These are phyloP conservation scores for Trachelus stipa DNA, from an alignment of 2,888 invertebrate species.

Conservation along the genomic window DNA sequence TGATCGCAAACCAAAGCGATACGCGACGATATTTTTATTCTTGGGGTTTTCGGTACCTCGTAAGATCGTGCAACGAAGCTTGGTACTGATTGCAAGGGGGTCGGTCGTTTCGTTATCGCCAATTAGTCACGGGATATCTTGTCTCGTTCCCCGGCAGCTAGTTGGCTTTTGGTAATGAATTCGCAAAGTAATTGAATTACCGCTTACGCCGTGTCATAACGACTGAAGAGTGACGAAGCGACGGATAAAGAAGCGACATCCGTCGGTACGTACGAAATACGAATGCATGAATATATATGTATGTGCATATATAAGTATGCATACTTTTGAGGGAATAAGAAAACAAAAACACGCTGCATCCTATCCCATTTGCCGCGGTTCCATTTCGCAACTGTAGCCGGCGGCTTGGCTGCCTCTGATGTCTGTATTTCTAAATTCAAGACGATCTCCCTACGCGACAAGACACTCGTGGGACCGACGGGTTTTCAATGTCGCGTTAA, in stretches of 20 bases:
- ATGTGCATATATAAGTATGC: not conserved
- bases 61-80: not conserved
- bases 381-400: not conserved
- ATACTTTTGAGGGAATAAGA: not conserved
- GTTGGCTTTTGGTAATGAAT: not conserved
- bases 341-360: not conserved
- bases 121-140: not conserved
- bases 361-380: not conserved
- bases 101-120: not conserved
- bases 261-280: not conserved
- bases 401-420: not conserved
- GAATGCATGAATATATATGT: not conserved
- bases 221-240: not conserved
- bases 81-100: not conserved
- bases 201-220: not conserved
- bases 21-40: not conserved
- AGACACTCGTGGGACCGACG: not conserved
- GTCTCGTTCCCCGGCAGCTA: not conserved
- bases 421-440: not conserved
- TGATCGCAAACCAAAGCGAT: conserved; percentile 5
- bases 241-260: not conserved
- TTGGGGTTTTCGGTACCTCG: not conserved
- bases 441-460: not conserved
- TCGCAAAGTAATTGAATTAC: not conserved
- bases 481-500: not conserved